A percentile compares a stretch with the other conserved stretches of the same genome.
These are phyloP conservation scores for Phaetusa simplex DNA, from an alignment of 2,113 vertebrate genomes.

Conservation along the genomic window DNA sequence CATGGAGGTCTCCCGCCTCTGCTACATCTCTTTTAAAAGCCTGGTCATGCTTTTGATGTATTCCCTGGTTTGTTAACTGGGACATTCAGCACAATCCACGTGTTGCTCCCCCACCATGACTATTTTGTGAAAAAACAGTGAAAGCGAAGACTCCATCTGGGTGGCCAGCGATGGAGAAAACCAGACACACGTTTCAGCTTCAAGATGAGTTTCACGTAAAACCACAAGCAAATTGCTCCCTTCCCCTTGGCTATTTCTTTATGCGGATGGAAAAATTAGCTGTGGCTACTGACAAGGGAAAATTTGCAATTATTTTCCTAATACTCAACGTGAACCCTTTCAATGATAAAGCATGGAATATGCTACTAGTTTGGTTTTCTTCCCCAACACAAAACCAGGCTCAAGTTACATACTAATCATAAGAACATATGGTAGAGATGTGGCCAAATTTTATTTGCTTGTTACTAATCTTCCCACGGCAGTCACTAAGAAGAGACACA, in stretches of 20 bases:
- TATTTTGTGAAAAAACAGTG: not conserved
- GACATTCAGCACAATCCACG: not conserved
- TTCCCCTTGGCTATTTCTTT: slow-evolving; percentile 41
- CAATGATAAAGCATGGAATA: not conserved
- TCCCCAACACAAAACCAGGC: not conserved
- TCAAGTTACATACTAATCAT: not conserved
- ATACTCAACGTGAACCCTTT: not conserved
- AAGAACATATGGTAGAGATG: not conserved
- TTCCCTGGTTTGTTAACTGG: not conserved
- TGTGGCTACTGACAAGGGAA: not conserved
- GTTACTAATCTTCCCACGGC: not conserved
- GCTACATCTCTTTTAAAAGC: not conserved
- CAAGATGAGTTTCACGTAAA: not conserved
- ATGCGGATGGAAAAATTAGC: not conserved
- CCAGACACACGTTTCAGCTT: not conserved
- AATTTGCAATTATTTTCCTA: not conserved
- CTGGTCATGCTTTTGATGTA: not conserved
- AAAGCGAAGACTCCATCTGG: not conserved
- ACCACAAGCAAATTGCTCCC: not conserved
- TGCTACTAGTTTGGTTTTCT: not conserved
- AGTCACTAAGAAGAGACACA: not conserved
- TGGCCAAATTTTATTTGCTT: not conserved
- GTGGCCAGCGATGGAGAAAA: not conserved
- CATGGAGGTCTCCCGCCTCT: not conserved
- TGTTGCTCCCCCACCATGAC: not conserved